phyloP scores from a whole-genome alignment of 2,888 invertebrate genomes.

The Drosophila suboccidentalis region DNA sequence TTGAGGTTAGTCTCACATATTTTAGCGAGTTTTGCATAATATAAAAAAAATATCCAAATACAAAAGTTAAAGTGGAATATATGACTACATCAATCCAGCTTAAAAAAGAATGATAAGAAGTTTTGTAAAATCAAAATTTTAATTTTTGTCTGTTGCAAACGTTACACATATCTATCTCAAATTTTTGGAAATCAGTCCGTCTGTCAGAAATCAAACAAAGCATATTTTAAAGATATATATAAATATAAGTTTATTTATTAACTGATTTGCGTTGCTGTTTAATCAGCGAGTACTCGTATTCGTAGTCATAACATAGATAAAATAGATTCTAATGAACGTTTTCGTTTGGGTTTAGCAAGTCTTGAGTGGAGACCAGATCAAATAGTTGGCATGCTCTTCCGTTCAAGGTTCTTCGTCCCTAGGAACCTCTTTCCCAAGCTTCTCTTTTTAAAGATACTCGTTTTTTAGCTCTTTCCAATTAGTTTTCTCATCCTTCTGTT shows the following conservation, averaged over 20 bases:
- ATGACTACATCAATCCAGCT: too few relatives aligned
- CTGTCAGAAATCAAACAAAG: neutral
- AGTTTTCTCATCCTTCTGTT: neutral
- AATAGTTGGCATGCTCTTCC: neutral
- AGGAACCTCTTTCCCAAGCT: neutral
- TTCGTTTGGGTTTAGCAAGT: slow-evolving; percentile 33
- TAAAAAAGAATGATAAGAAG: too few relatives aligned
- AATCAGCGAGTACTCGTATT: slow-evolving; percentile 50
- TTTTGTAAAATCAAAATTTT: too few relatives aligned
- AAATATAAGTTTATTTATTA: slow-evolving; percentile 11
- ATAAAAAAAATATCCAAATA: too few relatives aligned
- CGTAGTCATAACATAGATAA: slow-evolving; percentile 5
- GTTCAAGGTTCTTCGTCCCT: neutral
- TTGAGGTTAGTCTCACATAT: too few relatives aligned
- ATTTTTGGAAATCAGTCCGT: neutral
- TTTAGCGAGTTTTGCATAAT: too few relatives aligned
- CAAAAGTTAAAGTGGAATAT: too few relatives aligned
- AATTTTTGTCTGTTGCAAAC: too few relatives aligned
- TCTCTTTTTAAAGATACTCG: neutral
- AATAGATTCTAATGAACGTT: slow-evolving; percentile 61
- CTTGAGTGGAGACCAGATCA: slow-evolving; percentile 10
- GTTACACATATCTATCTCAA: too few relatives aligned
- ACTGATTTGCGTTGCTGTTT: slow-evolving; percentile 8
- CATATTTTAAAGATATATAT: neutral
- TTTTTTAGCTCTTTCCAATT: neutral